Evolutionary conservation across 2,888 invertebrate genomes (phyloP).

Genomic region (Caenorhabditis sinica): DNA sequence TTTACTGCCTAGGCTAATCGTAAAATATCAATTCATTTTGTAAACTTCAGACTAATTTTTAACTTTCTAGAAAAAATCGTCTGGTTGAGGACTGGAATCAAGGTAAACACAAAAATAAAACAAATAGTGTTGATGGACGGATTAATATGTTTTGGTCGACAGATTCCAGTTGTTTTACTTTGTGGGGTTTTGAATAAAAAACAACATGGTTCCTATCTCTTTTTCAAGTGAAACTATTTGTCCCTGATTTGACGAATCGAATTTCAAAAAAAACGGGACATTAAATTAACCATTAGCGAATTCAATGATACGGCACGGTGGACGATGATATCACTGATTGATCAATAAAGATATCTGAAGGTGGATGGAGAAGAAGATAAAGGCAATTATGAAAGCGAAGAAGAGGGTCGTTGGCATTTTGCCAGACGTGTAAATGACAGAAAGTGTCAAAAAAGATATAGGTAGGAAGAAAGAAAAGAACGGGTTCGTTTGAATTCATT

Average conservation of each 20-base stretch:
- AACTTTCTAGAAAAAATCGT: neutral
- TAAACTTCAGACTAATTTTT: neutral
- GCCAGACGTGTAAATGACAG: slow-evolving; percentile 23
- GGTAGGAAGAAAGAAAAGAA: neutral
- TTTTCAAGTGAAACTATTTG: neutral
- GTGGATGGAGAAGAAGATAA: slow-evolving; percentile 19
- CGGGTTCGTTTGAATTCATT: slow-evolving; percentile 8
- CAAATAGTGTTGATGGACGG: slow-evolving; percentile 27
- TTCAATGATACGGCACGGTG: neutral
- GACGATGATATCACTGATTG: slow-evolving; percentile 26
- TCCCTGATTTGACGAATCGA: slow-evolving; percentile 16
- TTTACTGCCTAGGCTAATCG: too few species aligned
- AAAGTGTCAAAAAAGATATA: slow-evolving; percentile 9
- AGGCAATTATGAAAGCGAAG: too few species aligned
- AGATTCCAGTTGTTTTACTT: slow-evolving; percentile 20
- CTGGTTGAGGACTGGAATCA: neutral
- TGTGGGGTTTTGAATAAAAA: slow-evolving; percentile 3
- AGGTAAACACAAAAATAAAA: slow-evolving; percentile 29
- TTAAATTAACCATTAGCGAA: neutral
- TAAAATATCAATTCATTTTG: too few species aligned
- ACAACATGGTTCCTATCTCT: neutral
- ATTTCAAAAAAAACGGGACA: neutral
- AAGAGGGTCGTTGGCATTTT: slow-evolving; percentile 5
- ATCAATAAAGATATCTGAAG: slow-evolving; percentile 43
- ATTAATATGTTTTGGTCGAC: slow-evolving; percentile 48